Evolutionary conservation across 92 coral and sea anemone species (phyloP).

Genomic region (Umimayanthus chanpuru): DNA sequence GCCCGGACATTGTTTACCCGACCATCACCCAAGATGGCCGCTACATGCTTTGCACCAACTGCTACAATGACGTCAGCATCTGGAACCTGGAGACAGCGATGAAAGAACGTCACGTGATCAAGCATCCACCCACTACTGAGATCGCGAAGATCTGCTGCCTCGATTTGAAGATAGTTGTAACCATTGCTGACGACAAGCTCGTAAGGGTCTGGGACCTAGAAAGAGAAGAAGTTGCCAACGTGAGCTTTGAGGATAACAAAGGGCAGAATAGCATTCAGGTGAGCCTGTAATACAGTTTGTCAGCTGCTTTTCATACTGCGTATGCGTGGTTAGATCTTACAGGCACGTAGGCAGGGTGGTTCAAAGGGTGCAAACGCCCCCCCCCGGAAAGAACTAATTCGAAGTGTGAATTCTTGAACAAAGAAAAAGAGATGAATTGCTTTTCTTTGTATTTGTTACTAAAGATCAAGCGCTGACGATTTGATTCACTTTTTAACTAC

Average conservation of each 20-base stretch:
- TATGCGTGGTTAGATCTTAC: background rate
- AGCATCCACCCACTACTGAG: slow-evolving; percentile 92
- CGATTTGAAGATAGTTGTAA: slow-evolving; percentile 82
- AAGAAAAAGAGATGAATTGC: too few relatives aligned
- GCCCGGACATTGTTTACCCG: slow-evolving; percentile 92
- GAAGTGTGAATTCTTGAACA: too few relatives aligned
- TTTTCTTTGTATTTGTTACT: too few relatives aligned
- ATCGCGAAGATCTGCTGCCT: slow-evolving; percentile 74
- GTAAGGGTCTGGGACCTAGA: slow-evolving; percentile 97
- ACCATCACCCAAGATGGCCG: slow-evolving; percentile 86
- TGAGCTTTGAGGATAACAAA: slow-evolving; percentile 85
- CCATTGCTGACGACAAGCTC: slow-evolving; percentile 88
- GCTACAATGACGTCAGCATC: slow-evolving; percentile 87
- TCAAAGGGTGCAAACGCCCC: too few relatives aligned
- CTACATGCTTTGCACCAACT: slow-evolving; percentile 90
- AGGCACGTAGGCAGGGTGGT: too few relatives aligned
- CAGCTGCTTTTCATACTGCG: background rate
- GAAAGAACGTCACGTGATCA: slow-evolving; percentile 87
- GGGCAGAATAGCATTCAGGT: slow-evolving; percentile 77
- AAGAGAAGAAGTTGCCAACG: slow-evolving; percentile 74
- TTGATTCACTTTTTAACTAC: too few relatives aligned
- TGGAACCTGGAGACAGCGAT: slow-evolving; percentile 96
- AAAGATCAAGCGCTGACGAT: too few relatives aligned
- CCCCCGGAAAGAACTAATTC: too few relatives aligned
- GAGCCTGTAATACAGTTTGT: slow-evolving; percentile 36